phyloP scores from a whole-genome alignment of 2,888 invertebrate species.

The Athalia circularis region DNA sequence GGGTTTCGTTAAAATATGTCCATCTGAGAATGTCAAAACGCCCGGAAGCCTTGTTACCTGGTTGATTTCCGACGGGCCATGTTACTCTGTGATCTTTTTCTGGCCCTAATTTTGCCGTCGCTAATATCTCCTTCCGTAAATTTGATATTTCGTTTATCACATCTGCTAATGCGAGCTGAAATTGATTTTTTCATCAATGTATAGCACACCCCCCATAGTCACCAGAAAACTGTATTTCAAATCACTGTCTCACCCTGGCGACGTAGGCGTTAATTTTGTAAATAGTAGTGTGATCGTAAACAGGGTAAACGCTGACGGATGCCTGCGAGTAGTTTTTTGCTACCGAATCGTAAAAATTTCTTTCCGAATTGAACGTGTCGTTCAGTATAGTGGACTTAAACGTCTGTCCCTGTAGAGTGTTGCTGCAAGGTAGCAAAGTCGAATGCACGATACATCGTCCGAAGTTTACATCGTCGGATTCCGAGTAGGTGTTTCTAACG shows the following conservation, averaged over 20 bases:
- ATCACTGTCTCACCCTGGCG: conserved; percentile 77
- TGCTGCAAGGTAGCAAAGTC: conserved; percentile 79
- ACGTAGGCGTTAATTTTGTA: conserved; percentile 85
- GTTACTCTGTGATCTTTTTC: conserved; percentile 67
- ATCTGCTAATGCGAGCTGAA: conserved; percentile 71
- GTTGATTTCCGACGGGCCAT: conserved; percentile 87
- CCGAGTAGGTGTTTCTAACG: conserved; percentile 88
- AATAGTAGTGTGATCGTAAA: conserved; percentile 79
- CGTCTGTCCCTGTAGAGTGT: conserved; percentile 75
- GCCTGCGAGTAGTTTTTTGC: conserved; percentile 75
- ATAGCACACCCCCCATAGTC: background rate
- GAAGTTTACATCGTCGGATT: conserved; percentile 89
- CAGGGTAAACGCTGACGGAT: conserved; percentile 81
- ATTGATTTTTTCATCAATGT: conserved; percentile 38
- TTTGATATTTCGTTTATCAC: conserved; percentile 72
- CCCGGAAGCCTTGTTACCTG: conserved; percentile 81
- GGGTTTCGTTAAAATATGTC: conserved; percentile 90
- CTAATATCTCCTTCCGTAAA: conserved; percentile 74
- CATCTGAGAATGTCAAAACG: conserved; percentile 91
- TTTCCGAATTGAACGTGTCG: conserved; percentile 70
- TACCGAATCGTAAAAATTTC: conserved; percentile 71
- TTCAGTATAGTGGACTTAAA: conserved; percentile 60
- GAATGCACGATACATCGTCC: conserved; percentile 90
- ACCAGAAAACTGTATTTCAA: background rate
- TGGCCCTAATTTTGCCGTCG: conserved; percentile 73